phyloP scores from a whole-genome alignment of 2,888 invertebrate species.

The Drosophila multiciliata region DNA sequence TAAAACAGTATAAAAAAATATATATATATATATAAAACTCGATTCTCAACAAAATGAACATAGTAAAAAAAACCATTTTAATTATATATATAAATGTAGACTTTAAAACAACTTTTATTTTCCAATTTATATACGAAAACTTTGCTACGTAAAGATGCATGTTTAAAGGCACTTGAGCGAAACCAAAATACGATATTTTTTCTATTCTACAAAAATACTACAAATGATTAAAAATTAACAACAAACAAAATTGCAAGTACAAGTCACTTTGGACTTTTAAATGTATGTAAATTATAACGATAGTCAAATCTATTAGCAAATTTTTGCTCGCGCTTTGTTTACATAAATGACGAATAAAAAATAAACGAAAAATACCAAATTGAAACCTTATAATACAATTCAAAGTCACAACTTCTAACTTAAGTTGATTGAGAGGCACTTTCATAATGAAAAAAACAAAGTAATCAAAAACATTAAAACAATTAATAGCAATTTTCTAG shows the following conservation, averaged over 20 bases:
- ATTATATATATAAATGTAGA: conserved; percentile 40
- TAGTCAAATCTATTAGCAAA: conserved; percentile 83
- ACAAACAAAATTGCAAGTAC: conserved; percentile 45
- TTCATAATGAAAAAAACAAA: conserved; percentile 42
- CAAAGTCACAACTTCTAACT: conserved; percentile 50
- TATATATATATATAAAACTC: conserved; percentile 18
- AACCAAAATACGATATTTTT: conserved; percentile 70
- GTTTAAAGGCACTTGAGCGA: conserved; percentile 62
- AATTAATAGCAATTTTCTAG: conserved; percentile 82
- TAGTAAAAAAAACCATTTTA: conserved; percentile 35
- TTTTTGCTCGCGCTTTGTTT: conserved; percentile 83
- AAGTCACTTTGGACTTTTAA: conserved; percentile 70
- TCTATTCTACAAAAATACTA: conserved; percentile 67
- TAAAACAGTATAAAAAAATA: conserved; percentile 15
- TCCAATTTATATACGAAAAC: conserved; percentile 61
- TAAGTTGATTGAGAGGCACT: conserved; percentile 58
- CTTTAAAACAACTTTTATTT: conserved; percentile 46
- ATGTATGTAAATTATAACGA: conserved; percentile 54
- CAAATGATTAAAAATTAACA: conserved; percentile 55
- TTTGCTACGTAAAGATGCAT: conserved; percentile 58
- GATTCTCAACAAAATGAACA: conserved; percentile 45
- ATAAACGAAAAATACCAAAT: conserved; percentile 18
- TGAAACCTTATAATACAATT: conserved; percentile 40
- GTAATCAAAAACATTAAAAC: conserved; percentile 29
- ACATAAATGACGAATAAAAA: conserved; percentile 48